A percentile compares a stretch with the other conserved stretches of the same genome.
phyloP scores from a whole-genome alignment of 2,113 vertebrate genomes.

The Aplodontia rufa region DNA sequence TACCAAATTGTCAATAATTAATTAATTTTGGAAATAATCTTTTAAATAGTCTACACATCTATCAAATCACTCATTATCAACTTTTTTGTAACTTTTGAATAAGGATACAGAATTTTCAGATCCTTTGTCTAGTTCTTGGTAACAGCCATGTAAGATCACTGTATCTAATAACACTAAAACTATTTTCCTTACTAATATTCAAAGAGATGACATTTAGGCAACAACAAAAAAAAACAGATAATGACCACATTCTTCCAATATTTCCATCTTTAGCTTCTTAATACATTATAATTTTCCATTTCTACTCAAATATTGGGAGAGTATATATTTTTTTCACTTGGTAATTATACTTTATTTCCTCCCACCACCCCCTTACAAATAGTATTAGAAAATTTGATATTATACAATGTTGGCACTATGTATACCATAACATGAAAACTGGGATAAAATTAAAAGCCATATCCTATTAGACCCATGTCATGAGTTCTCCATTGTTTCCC shows the following conservation, averaged over 20 bases:
- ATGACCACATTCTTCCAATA: background rate
- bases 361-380: background rate
- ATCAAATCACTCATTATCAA: background rate
- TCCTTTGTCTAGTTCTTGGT: background rate
- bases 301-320: background rate
- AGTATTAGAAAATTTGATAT: background rate
- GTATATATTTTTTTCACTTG: background rate
- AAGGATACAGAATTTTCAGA: background rate
- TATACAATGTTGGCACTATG: background rate
- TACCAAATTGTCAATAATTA: background rate
- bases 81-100: background rate
- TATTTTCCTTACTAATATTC: background rate
- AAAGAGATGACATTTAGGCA: background rate
- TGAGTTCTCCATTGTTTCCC: background rate
- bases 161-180: background rate
- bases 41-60: background rate
- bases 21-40: background rate
- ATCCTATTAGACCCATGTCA: background rate
- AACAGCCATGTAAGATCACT: background rate
- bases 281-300: background rate
- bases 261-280: background rate
- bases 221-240: background rate
- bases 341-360: background rate
- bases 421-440: background rate
- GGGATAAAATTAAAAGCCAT: slow-evolving; percentile 6